Percentiles rank a stretch among this genome's conserved stretches.
phyloP scores from a whole-genome alignment of 2,797 vertebrate genomes.

The Darevskia nairensis region DNA sequence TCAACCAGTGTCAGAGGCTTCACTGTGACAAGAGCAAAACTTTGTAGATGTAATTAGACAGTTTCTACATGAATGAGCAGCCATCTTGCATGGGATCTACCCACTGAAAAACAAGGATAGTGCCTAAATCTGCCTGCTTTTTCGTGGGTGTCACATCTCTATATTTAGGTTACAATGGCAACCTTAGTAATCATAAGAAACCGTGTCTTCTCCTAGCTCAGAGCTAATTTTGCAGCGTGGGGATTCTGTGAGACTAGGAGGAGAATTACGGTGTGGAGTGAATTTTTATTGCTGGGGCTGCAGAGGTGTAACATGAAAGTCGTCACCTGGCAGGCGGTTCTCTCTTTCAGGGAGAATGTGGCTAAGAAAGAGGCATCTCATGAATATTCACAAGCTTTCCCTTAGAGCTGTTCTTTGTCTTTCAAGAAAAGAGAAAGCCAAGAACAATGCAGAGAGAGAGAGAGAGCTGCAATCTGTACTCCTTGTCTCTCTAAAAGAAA shows the following conservation, averaged over 20 bases:
- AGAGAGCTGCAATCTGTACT: background rate
- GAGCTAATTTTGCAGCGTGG: conserved; percentile 81
- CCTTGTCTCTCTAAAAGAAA: background rate
- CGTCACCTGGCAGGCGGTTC: background rate
- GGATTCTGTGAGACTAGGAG: conserved; percentile 75
- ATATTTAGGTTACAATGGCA: background rate
- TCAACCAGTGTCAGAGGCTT: background rate
- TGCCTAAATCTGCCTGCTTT: background rate
- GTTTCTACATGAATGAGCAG: background rate
- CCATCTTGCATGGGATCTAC: background rate
- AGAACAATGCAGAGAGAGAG: background rate
- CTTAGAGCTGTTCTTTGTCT: conserved; percentile 12
- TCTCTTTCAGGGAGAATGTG: background rate
- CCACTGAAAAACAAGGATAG: background rate
- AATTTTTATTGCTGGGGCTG: background rate
- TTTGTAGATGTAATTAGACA: background rate
- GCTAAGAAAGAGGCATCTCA: background rate
- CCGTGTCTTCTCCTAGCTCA: conserved; percentile 63
- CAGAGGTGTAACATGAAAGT: background rate
- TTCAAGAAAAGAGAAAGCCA: background rate
- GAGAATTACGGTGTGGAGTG: background rate
- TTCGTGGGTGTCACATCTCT: no score
- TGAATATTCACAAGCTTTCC: conserved; percentile 24
- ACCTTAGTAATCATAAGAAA: background rate
- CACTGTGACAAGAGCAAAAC: background rate